Conservation (phyloP, 2,113 vertebrate species). For the Catharus fuscescens region DNA sequence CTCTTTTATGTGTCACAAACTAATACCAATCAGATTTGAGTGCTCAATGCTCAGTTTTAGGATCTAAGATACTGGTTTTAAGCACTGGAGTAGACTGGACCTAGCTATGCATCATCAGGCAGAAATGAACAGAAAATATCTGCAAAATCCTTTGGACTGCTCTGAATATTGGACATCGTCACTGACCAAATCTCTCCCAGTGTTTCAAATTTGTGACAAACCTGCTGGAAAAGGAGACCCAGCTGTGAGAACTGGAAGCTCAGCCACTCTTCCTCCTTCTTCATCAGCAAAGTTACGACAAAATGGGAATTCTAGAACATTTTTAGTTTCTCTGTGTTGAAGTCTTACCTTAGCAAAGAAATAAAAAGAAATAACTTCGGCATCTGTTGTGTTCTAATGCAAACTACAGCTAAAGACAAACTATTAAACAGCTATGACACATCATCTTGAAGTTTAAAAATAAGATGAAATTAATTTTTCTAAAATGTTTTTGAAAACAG, state of each 20-base stretch:
- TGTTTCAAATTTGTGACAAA: neutral
- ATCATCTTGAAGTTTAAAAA: neutral
- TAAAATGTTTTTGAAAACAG: neutral
- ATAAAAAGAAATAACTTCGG: neutral
- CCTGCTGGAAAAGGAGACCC: slow-evolving; percentile 43
- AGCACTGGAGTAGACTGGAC: neutral
- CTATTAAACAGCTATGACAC: neutral
- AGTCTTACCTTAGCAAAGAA: slow-evolving; percentile 53
- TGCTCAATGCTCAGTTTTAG: neutral
- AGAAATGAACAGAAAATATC: neutral
- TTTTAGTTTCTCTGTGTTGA: slow-evolving; percentile 47
- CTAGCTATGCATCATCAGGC: neutral
- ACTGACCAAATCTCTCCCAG: neutral
- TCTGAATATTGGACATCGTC: neutral
- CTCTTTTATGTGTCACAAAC: neutral
- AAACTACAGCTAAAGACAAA: neutral
- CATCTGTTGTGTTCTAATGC: neutral
- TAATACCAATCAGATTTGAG: neutral
- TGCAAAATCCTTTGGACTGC: neutral
- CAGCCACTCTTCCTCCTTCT: slow-evolving; percentile 9
- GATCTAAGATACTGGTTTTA: neutral
- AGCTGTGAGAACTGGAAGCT: slow-evolving; percentile 41
- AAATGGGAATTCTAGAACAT: slow-evolving; percentile 53
- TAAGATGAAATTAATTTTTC: neutral
- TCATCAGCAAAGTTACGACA: slow-evolving; percentile 7